Conservation (phyloP, 2,113 vertebrate genomes). For the Phyllopteryx taeniolatus region DNA sequence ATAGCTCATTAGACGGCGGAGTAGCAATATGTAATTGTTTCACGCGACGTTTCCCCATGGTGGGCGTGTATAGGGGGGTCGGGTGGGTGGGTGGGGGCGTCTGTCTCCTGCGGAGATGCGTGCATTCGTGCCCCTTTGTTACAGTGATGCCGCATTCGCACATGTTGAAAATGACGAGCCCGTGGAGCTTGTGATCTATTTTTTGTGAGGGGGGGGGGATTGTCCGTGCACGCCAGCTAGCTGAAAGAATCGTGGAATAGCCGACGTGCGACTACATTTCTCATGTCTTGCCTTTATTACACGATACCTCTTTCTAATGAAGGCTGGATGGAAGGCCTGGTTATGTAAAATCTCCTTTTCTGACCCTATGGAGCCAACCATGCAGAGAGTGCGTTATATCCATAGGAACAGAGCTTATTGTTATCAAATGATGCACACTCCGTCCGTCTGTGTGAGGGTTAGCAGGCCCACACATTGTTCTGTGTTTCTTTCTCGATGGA, state of each 20-base stretch:
- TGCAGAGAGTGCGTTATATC: constrained; percentile 23
- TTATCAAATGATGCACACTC: constrained; percentile 35
- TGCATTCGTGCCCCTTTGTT: constrained; percentile 66
- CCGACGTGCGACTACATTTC: neutral
- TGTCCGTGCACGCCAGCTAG: neutral
- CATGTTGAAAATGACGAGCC: constrained; percentile 8
- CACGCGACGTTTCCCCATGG: constrained; percentile 24
- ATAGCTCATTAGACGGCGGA: constrained; percentile 1
- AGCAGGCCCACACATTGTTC: constrained; percentile 49
- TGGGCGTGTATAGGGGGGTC: constrained; percentile 47
- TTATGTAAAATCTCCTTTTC: constrained; percentile 34
- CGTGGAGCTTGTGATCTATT: neutral
- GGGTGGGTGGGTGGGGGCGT: neutral
- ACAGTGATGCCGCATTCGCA: constrained; percentile 65
- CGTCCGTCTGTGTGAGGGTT: constrained; percentile 41
- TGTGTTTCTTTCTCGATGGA: neutral
- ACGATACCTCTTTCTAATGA: neutral
- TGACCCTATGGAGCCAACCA: neutral
- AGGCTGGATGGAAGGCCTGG: constrained; percentile 12
- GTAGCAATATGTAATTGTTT: neutral
- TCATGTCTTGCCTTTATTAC: neutral
- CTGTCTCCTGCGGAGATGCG: constrained; percentile 43
- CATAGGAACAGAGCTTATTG: constrained; percentile 24
- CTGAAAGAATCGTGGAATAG: neutral
- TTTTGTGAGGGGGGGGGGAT: neutral